Evolutionary conservation across 2,113 vertebrate genomes (phyloP).

Genomic region (Heloderma charlesbogerti): DNA sequence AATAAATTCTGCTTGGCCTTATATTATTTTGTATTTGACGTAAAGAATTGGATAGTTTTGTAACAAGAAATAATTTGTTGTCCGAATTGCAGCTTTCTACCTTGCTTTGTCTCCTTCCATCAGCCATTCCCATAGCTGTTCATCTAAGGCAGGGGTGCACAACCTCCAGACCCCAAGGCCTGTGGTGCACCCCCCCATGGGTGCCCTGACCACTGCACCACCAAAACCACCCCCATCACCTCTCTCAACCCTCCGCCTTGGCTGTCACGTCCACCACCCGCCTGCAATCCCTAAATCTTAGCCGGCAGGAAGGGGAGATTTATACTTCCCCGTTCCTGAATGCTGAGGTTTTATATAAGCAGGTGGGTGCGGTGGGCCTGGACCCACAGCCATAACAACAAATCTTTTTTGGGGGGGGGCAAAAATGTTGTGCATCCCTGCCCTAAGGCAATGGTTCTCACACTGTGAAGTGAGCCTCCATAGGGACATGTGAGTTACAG

Average conservation of each 20-base stretch:
- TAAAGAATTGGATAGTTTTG: not conserved
- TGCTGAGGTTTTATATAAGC: not conserved
- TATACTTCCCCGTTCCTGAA: not conserved
- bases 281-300: no score
- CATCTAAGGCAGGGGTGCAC: not conserved
- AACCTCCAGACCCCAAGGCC: no score
- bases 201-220: no score
- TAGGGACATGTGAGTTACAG: not conserved
- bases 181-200: no score
- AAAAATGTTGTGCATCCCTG: not conserved
- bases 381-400: no score
- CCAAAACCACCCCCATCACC: no score
- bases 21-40: slow-evolving; percentile 36
- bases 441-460: not conserved
- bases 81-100: not conserved
- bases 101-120: not conserved
- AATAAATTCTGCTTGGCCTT: not conserved
- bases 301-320: no score
- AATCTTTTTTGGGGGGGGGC: no score
- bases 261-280: no score
- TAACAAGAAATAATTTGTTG: slow-evolving; percentile 20
- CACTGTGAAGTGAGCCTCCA: not conserved
- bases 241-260: no score
- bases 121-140: not conserved
- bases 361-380: no score